These are phyloP conservation scores for Lasioglossum villosulum DNA, from an alignment of 2,888 invertebrate genomes.

Conservation along the genomic window DNA sequence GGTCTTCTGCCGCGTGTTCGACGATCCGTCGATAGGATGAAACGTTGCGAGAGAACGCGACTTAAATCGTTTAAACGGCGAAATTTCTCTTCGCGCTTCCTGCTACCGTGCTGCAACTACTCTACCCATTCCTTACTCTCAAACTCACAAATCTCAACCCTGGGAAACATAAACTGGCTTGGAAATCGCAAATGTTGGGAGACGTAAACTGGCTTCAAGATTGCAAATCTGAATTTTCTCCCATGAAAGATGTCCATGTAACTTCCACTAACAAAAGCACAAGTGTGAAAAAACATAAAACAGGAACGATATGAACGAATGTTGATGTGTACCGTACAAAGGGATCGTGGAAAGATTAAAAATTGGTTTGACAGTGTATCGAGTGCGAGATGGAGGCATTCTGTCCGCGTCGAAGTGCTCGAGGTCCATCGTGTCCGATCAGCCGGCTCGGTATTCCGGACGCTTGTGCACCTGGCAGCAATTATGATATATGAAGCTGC, in stretches of 20 bases:
- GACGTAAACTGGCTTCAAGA: not conserved
- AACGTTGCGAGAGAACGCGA: conserved; percentile 20
- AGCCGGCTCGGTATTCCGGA: conserved; percentile 20
- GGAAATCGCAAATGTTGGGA: not conserved
- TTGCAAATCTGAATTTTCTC: not conserved
- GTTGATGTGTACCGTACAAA: not conserved
- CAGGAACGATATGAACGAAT: not conserved
- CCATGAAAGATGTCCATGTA: not conserved
- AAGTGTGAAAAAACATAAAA: not conserved
- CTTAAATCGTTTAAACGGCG: not conserved
- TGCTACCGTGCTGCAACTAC: not conserved
- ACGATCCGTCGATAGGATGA: conserved; percentile 29
- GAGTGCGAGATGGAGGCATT: not conserved
- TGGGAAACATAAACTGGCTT: not conserved
- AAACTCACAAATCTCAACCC: not conserved
- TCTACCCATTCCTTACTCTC: not conserved
- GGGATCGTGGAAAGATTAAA: not conserved
- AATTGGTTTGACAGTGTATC: not conserved
- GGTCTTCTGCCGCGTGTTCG: conserved; percentile 18
- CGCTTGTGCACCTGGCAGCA: conserved; percentile 61
- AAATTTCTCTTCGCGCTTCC: conserved; percentile 1
- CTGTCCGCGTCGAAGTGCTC: not conserved
- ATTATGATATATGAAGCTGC: conserved; percentile 62
- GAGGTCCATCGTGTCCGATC: conserved; percentile 8
- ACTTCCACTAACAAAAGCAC: not conserved